Conservation (phyloP, 2,888 invertebrate species). For the Pristionchus mayeri region DNA sequence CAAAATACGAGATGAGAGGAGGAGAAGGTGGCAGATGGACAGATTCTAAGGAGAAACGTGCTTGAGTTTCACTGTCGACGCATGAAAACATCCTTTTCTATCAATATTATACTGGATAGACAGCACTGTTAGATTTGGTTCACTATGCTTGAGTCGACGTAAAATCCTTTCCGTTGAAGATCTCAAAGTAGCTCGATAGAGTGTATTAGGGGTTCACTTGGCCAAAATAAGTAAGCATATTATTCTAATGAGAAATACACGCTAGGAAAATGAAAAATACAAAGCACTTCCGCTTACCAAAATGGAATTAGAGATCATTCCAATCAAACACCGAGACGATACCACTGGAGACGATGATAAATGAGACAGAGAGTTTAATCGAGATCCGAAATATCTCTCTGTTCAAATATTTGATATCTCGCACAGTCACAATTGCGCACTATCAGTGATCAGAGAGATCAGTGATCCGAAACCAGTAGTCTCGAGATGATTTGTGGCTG, state of each 20-base stretch:
- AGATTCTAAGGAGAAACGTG: background rate
- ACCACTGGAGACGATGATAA: background rate
- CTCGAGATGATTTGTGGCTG: no score
- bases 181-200: no score
- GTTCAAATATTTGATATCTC: constrained; percentile 29
- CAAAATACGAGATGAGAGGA: background rate
- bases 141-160: no score
- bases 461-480: no score
- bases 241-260: no score
- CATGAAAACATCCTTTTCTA: background rate
- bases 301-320: background rate
- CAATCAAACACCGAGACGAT: background rate
- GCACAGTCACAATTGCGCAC: background rate
- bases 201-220: no score
- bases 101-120: no score
- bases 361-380: background rate
- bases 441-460: constrained; percentile 3
- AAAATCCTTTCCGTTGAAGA: no score
- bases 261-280: no score
- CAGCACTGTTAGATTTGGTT: no score
- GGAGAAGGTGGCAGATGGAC: no score
- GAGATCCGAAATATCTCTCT: background rate
- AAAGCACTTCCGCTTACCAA: background rate
- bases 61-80: background rate
- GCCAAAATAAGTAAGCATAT: no score